These are phyloP conservation scores for Chloromyia formosa DNA, from an alignment of 2,888 invertebrate species.

Conservation along the genomic window DNA sequence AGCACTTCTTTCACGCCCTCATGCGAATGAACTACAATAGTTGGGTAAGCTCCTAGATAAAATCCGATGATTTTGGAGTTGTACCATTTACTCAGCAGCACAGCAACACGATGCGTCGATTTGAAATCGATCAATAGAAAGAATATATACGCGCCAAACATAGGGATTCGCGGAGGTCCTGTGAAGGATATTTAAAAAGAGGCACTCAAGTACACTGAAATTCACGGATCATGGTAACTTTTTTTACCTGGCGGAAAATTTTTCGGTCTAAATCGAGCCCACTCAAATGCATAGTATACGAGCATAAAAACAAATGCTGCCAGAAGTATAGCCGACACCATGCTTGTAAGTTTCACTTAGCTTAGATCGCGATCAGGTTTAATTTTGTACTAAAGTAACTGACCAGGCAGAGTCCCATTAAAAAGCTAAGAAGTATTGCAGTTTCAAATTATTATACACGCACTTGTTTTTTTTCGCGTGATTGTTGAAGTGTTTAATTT, in stretches of 20 bases:
- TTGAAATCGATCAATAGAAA: conserved; percentile 66
- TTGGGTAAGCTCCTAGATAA: conserved; percentile 66
- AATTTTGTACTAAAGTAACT: no score
- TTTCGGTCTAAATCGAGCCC: not conserved
- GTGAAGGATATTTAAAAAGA: conserved; percentile 44
- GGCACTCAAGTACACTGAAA: not conserved
- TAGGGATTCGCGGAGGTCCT: conserved; percentile 72
- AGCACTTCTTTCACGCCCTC: conserved; percentile 69
- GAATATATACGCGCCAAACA: conserved; percentile 72
- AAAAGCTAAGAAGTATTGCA: no score
- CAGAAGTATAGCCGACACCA: not conserved
- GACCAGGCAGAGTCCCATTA: no score
- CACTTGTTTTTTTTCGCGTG: no score
- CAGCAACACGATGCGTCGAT: conserved; percentile 66
- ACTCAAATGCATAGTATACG: not conserved
- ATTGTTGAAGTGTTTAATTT: no score
- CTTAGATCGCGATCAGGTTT: no score
- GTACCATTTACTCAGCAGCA: conserved; percentile 67
- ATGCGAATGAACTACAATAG: conserved; percentile 67
- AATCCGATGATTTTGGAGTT: conserved; percentile 71
- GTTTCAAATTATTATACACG: no score
- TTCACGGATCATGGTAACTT: conserved; percentile 1
- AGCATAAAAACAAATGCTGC: not conserved
- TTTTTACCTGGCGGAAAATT: conserved; percentile 26
- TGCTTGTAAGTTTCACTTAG: no score